Conservation (phyloP, 2,113 vertebrate species). For the Gobiocypris rarus region DNA sequence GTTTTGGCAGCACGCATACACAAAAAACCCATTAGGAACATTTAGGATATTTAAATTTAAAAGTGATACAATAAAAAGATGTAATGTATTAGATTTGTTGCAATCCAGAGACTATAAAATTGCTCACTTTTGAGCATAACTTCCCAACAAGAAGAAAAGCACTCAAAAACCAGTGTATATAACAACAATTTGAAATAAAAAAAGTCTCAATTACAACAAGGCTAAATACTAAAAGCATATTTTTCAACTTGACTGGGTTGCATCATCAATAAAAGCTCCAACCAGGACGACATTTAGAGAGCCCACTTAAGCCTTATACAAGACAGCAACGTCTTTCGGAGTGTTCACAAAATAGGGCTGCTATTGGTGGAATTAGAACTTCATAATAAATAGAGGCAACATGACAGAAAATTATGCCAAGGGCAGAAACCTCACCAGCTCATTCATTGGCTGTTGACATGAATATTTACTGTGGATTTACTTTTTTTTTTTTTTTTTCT, state of each 20-base stretch:
- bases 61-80: background rate
- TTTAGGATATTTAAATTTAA: background rate
- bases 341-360: slow-evolving; percentile 47
- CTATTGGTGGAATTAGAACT: slow-evolving; percentile 63
- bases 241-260: slow-evolving; percentile 50
- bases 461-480: slow-evolving; percentile 75
- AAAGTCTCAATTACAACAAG: slow-evolving; percentile 57
- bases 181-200: slow-evolving; percentile 39
- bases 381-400: slow-evolving; percentile 66
- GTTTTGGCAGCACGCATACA: background rate
- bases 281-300: slow-evolving; percentile 63
- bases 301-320: slow-evolving; percentile 49
- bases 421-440: slow-evolving; percentile 66
- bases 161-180: background rate
- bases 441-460: slow-evolving; percentile 72
- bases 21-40: slow-evolving; percentile 22
- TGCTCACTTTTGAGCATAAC: background rate
- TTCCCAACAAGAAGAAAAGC: background rate
- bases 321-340: slow-evolving; percentile 54
- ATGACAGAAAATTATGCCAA: slow-evolving; percentile 67
- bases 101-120: background rate
- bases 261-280: slow-evolving; percentile 49
- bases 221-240: slow-evolving; percentile 44
- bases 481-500: slow-evolving; percentile 39
- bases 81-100: background rate